A percentile compares a stretch with the other conserved stretches of the same genome.
phyloP scores from a whole-genome alignment of 2,888 invertebrate species.

The Lycia hirtaria region DNA sequence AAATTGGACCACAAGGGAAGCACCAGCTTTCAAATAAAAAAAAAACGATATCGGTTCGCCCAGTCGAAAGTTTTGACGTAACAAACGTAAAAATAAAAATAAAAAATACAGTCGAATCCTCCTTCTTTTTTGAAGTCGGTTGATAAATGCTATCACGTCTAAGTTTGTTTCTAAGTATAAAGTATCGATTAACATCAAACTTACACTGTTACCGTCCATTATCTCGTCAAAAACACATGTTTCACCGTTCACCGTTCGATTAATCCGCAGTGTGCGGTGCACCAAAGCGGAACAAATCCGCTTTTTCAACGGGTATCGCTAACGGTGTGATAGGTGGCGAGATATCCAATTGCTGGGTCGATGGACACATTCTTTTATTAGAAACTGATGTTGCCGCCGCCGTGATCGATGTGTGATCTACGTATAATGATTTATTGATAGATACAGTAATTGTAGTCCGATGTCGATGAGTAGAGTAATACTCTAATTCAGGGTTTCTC shows the following conservation, averaged over 20 bases:
- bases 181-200: neutral
- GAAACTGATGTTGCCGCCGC: constrained; percentile 27
- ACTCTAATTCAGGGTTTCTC: too few species aligned
- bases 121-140: too few species aligned
- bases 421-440: constrained; percentile 19
- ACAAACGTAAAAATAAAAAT: too few species aligned
- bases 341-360: constrained; percentile 38
- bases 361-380: constrained; percentile 31
- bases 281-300: constrained; percentile 35
- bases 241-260: constrained; percentile 35
- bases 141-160: too few species aligned
- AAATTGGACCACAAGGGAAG: too few species aligned
- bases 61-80: too few species aligned
- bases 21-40: too few species aligned
- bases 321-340: constrained; percentile 37
- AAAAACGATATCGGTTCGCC: too few species aligned
- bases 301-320: constrained; percentile 42
- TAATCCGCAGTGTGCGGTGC: constrained; percentile 31
- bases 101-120: too few species aligned
- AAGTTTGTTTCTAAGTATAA: too few species aligned
- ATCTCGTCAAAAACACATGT: constrained; percentile 28
- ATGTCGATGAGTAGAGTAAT: too few species aligned
- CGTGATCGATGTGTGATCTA: constrained; percentile 27
- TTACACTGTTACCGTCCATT: neutral
- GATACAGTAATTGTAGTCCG: neutral